phyloP scores from a whole-genome alignment of 2,888 invertebrate species.

The Pyrocoelia pectoralis region DNA sequence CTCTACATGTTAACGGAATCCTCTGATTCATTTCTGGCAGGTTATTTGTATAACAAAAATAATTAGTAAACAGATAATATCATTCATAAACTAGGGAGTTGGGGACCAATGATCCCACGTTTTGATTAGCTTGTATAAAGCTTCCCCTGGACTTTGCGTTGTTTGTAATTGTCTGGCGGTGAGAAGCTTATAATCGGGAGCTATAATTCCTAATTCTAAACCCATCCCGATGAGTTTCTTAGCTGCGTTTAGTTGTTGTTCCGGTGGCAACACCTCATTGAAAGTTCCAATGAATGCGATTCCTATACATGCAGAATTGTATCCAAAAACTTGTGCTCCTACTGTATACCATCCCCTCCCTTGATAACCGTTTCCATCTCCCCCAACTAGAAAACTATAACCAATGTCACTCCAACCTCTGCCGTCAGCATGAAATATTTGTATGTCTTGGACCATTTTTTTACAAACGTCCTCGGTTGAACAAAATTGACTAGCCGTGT shows the following conservation, averaged over 20 bases:
- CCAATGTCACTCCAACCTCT: constrained; percentile 72
- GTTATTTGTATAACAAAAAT: no score
- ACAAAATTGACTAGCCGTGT: constrained; percentile 72
- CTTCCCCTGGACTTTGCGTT: constrained; percentile 74
- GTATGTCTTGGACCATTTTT: constrained; percentile 68
- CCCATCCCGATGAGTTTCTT: constrained; percentile 69
- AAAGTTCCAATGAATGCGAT: constrained; percentile 80
- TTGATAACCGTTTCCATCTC: constrained; percentile 77
- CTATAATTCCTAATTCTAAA: constrained; percentile 67
- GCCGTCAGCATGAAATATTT: constrained; percentile 74
- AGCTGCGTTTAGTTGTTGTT: constrained; percentile 68
- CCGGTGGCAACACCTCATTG: constrained; percentile 62
- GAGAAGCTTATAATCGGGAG: constrained; percentile 70
- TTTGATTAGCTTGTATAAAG: constrained; percentile 69
- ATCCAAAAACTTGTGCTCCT: constrained; percentile 76
- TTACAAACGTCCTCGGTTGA: constrained; percentile 66
- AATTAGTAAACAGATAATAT: neutral
- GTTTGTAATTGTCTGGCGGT: constrained; percentile 74
- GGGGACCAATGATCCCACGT: constrained; percentile 73
- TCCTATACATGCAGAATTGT: constrained; percentile 73
- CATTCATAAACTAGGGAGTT: constrained; percentile 38
- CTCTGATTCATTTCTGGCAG: no score
- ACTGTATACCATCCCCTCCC: constrained; percentile 79
- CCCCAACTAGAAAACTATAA: constrained; percentile 82
- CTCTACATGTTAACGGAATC: neutral